A percentile compares a stretch with the other conserved stretches of the same genome.
phyloP scores from a whole-genome alignment of 2,113 vertebrate genomes.

The Caloenas nicobarica region DNA sequence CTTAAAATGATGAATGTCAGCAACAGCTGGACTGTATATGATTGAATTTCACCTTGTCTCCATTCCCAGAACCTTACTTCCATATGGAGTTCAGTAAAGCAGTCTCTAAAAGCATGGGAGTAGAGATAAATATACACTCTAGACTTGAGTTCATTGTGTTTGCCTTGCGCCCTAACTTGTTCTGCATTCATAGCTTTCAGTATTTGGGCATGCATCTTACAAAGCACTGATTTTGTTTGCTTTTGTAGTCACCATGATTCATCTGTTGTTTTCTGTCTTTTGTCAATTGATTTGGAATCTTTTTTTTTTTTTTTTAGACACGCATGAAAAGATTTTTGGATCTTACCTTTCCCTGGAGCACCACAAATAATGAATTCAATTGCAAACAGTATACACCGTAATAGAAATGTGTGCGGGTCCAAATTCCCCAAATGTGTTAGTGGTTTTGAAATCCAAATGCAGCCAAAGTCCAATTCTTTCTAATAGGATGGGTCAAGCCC shows the following conservation, averaged over 20 bases:
- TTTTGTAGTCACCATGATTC: neutral
- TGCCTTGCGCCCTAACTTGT: neutral
- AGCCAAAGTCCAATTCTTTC: neutral
- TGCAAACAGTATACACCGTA: neutral
- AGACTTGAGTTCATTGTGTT: neutral
- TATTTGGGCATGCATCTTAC: neutral
- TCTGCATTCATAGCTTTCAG: neutral
- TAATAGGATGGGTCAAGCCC: neutral
- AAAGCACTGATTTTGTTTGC: conserved; percentile 1
- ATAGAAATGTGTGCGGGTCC: neutral
- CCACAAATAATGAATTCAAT: neutral
- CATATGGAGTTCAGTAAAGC: conserved; percentile 49
- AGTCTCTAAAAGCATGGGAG: neutral
- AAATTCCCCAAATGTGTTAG: neutral
- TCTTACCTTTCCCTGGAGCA: conserved; percentile 14
- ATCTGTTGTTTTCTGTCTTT: neutral
- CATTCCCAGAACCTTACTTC: conserved; percentile 46
- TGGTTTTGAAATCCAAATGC: neutral
- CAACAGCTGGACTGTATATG: conserved; percentile 54
- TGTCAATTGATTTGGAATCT: neutral
- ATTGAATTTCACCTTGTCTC: conserved; percentile 60
- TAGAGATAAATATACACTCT: neutral
- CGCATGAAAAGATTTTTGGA: neutral
- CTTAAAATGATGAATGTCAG: conserved; percentile 56
- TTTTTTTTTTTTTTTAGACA: neutral